These are phyloP conservation scores for Galago senegalensis DNA, from an alignment of 2,797 vertebrate genomes.

Conservation along the genomic window DNA sequence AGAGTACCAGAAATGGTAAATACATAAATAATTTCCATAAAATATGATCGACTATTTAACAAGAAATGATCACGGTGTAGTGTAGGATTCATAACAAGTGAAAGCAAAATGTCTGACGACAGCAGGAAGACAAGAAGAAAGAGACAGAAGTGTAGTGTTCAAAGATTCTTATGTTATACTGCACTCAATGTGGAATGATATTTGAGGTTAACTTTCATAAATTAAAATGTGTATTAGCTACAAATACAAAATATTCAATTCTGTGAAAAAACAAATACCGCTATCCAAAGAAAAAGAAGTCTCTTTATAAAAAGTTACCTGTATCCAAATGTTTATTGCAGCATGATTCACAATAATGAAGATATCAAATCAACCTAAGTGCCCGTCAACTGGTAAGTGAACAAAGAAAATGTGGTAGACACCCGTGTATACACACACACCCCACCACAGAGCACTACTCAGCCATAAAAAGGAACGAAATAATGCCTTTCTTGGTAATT, in stretches of 20 bases:
- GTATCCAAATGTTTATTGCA: not conserved
- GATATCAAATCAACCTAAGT: not conserved
- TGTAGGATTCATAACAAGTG: not conserved
- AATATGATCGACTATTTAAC: not conserved
- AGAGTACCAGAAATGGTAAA: not conserved
- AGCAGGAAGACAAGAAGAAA: slow-evolving; percentile 48
- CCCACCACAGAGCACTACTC: not conserved
- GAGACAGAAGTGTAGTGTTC: not conserved
- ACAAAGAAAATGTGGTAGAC: not conserved
- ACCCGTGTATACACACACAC: not conserved
- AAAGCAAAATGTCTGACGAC: not conserved
- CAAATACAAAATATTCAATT: slow-evolving; percentile 41
- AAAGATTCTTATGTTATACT: slow-evolving; percentile 27
- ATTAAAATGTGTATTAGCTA: slow-evolving; percentile 34
- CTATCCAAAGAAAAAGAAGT: not conserved
- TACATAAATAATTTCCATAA: slow-evolving; percentile 3
- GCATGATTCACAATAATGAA: not conserved
- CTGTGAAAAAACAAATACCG: slow-evolving; percentile 12
- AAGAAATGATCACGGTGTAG: not conserved
- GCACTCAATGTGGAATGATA: not conserved
- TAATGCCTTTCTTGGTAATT: not conserved
- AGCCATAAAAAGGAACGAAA: not conserved
- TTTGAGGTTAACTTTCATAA: slow-evolving; percentile 31
- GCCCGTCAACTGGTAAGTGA: too few species aligned
- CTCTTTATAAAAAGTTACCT: not conserved